These are phyloP conservation scores for Cyanocitta stelleri DNA, from an alignment of 2,113 vertebrate genomes.

Conservation along the genomic window DNA sequence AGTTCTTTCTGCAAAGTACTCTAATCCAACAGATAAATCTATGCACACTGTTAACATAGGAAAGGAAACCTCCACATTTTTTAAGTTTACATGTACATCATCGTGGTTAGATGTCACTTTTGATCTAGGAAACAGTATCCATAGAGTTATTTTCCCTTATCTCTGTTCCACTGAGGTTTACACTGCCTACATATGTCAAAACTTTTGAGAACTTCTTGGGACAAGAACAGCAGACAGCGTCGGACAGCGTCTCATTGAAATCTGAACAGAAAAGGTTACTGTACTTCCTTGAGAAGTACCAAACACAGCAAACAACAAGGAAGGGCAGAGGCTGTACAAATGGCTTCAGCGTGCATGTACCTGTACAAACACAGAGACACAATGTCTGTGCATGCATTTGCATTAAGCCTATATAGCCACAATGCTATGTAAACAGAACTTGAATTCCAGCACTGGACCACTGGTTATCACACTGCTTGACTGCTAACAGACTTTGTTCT, in stretches of 20 bases:
- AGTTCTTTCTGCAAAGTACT: background rate
- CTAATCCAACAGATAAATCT: background rate
- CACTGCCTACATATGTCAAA: background rate
- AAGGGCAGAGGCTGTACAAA: background rate
- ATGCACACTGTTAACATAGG: background rate
- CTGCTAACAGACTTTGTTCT: background rate
- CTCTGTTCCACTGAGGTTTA: background rate
- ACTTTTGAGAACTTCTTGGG: background rate
- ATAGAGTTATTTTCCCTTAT: background rate
- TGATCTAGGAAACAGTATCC: background rate
- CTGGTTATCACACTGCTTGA: background rate
- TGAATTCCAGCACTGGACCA: background rate
- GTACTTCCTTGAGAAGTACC: background rate
- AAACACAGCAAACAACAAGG: background rate
- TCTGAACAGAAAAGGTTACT: background rate
- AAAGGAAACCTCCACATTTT: background rate
- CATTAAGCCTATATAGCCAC: background rate
- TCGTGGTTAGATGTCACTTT: background rate
- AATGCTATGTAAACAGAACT: background rate
- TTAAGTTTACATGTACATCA: background rate
- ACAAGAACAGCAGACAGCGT: background rate
- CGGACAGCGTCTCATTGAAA: background rate
- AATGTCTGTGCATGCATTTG: background rate
- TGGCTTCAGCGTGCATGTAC: rapidly evolving
- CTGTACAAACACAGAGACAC: background rate